Percentiles rank a stretch among this genome's conserved stretches.
Evolutionary conservation across 2,888 invertebrate genomes (phyloP).

Genomic region (Miltochrista miniata): DNA sequence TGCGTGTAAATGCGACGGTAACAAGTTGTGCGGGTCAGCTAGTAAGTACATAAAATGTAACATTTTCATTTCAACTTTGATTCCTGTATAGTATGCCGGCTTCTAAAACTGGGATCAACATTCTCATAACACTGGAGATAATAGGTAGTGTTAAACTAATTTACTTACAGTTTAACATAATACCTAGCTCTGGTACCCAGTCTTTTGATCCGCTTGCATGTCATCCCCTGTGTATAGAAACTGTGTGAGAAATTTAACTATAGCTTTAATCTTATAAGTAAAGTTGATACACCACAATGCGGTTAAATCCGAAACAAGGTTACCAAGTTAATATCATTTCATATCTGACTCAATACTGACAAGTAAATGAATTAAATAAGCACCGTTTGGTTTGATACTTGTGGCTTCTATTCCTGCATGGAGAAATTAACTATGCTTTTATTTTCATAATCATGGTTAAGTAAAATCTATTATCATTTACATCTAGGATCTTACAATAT

Average conservation of each 20-base stretch:
- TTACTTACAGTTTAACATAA: slow-evolving; percentile 1
- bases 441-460: no score
- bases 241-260: background rate
- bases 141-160: slow-evolving; percentile 2
- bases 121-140: background rate
- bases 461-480: no score
- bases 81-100: no score
- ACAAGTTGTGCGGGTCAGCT: no score
- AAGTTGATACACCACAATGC: background rate
- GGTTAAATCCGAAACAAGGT: background rate
- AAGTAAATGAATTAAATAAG: background rate
- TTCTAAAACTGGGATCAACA: no score
- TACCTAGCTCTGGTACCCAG: background rate
- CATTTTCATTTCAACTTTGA: no score
- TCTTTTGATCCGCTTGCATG: background rate
- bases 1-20: no score
- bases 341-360: background rate
- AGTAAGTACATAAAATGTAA: no score
- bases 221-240: background rate
- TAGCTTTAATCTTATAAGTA: background rate
- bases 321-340: background rate
- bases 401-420: background rate
- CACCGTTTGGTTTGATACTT: background rate
- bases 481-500: no score
- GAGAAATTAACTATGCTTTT: no score